These are phyloP conservation scores for Bryconaethiops microstoma DNA, from an alignment of 2,797 vertebrate genomes.

Conservation along the genomic window DNA sequence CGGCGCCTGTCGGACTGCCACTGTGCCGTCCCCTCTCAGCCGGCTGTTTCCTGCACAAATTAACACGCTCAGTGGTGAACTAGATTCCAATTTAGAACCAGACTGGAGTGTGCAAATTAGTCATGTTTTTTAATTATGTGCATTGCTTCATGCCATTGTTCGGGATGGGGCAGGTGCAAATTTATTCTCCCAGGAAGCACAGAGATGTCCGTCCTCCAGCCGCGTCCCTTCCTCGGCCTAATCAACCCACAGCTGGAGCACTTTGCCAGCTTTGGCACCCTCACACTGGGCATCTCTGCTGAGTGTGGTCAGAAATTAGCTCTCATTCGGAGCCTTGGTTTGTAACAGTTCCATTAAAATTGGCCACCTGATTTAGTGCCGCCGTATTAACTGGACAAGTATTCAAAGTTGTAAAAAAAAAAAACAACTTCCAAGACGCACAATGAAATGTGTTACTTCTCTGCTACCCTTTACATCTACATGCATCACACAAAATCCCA, in stretches of 20 bases:
- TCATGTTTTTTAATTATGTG: conserved; percentile 95
- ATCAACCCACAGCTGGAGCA: conserved; percentile 91
- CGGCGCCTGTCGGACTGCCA: conserved; percentile 83
- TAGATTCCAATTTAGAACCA: conserved; percentile 91
- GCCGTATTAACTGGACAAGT: conserved; percentile 52
- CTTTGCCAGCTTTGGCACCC: conserved; percentile 83
- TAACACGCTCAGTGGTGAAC: conserved; percentile 98
- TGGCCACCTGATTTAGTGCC: conserved; percentile 81
- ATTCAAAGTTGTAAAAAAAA: conserved; percentile 9
- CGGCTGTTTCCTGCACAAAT: conserved; percentile 95
- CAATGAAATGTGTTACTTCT: not conserved
- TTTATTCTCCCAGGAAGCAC: conserved; percentile 90
- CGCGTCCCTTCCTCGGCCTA: conserved; percentile 85
- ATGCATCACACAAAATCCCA: no score
- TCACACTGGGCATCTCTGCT: conserved; percentile 85
- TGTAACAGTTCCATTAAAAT: conserved; percentile 91
- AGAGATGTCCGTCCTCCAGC: conserved; percentile 83
- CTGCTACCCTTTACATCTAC: not conserved
- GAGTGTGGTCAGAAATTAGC: conserved; percentile 88
- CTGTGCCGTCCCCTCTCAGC: conserved; percentile 83
- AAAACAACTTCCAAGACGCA: conserved; percentile 9
- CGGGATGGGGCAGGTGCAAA: conserved; percentile 89
- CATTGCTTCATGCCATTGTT: conserved; percentile 80
- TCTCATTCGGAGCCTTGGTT: conserved; percentile 91
- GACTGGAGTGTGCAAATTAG: conserved; percentile 95